These are phyloP conservation scores for Exephanes ischioxanthus DNA, from an alignment of 2,888 invertebrate species.

Conservation along the genomic window DNA sequence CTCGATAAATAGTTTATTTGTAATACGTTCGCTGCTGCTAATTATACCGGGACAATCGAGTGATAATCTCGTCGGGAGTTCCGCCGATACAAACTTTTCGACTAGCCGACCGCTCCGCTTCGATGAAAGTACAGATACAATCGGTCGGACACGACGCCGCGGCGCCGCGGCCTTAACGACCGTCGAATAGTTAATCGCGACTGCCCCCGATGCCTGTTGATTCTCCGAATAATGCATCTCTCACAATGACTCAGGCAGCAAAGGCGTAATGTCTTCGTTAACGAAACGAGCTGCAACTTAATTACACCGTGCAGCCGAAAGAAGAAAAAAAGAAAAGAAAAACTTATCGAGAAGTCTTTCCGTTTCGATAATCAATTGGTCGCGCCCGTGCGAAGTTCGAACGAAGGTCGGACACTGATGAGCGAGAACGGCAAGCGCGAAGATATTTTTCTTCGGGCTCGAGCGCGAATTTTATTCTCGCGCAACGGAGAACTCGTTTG, in stretches of 20 bases:
- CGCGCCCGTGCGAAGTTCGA: not conserved
- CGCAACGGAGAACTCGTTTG: conserved; percentile 7
- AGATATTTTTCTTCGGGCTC: not conserved
- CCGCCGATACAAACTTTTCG: conserved; percentile 35
- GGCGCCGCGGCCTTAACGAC: conserved; percentile 36
- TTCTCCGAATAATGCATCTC: not conserved
- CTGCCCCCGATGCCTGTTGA: conserved; percentile 19
- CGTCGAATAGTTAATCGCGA: conserved; percentile 30
- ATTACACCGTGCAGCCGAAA: conserved; percentile 33
- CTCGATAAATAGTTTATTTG: conserved; percentile 24
- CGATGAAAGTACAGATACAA: conserved; percentile 45
- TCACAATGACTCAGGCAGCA: not conserved
- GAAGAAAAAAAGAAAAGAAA: not conserved
- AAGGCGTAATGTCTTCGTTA: conserved; percentile 36
- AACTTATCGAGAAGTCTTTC: not conserved
- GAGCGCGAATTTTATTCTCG: conserved; percentile 7
- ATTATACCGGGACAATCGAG: conserved; percentile 33
- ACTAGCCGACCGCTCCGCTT: conserved; percentile 1
- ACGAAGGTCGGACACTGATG: not conserved
- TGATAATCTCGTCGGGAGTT: conserved; percentile 8
- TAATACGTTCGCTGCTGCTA: conserved; percentile 21
- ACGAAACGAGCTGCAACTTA: conserved; percentile 33
- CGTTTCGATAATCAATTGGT: conserved; percentile 36
- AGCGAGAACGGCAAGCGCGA: not conserved
- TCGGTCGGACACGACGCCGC: conserved; percentile 4